Percentiles rank a stretch among this genome's conserved stretches.
Evolutionary conservation across 2,797 vertebrate species (phyloP).

Genomic region (Lacerta bilineata): DNA sequence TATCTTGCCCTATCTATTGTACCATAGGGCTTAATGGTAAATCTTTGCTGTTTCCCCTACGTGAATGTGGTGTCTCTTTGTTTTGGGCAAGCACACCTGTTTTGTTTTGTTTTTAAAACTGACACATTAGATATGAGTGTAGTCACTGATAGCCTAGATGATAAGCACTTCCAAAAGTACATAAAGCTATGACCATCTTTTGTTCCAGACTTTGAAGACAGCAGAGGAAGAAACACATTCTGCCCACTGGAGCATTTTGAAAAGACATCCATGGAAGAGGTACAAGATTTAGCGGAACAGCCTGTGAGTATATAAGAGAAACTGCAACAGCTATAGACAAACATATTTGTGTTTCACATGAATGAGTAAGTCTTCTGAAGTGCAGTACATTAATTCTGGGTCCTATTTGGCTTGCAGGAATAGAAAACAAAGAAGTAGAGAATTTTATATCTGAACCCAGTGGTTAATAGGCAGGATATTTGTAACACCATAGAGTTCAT

Average conservation of each 20-base stretch:
- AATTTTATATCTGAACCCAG: conserved; percentile 3
- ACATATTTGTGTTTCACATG: conserved; percentile 19
- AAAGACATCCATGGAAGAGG: conserved; percentile 89
- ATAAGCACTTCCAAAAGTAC: conserved; percentile 73
- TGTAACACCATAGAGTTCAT: not conserved
- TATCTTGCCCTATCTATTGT: conserved; percentile 43
- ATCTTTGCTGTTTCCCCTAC: conserved; percentile 72
- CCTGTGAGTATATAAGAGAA: conserved; percentile 86
- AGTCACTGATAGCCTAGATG: conserved; percentile 79
- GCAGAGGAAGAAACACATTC: conserved; percentile 74
- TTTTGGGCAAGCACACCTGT: conserved; percentile 70
- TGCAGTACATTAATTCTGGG: conserved; percentile 12
- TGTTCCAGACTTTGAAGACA: conserved; percentile 79
- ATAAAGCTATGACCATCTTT: conserved; percentile 79
- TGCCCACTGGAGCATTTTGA: conserved; percentile 62
- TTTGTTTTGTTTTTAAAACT: conserved; percentile 48
- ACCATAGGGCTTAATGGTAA: conserved; percentile 72
- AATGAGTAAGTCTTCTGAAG: conserved; percentile 5
- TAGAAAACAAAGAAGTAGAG: not conserved
- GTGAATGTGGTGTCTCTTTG: conserved; percentile 59
- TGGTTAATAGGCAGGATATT: not conserved
- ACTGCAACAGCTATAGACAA: conserved; percentile 25
- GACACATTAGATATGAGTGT: conserved; percentile 64
- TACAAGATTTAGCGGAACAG: conserved; percentile 88
- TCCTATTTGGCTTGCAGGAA: not conserved